A percentile compares a stretch with the other conserved stretches of the same genome.
Conservation (phyloP, 2,888 invertebrate genomes). For the Thymelicus sylvestris region DNA sequence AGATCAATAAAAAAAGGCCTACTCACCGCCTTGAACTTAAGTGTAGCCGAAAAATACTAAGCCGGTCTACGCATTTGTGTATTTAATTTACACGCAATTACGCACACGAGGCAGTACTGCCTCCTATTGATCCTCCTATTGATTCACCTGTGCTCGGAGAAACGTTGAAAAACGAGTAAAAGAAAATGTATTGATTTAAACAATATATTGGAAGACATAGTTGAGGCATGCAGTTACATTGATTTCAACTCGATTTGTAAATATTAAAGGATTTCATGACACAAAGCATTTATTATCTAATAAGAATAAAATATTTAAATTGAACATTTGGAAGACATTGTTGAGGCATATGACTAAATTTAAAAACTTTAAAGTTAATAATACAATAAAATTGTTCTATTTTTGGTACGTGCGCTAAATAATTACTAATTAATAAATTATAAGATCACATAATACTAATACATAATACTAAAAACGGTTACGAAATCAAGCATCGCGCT, state of each 20-base stretch:
- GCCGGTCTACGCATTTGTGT: too few relatives aligned
- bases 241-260: slow-evolving; percentile 22
- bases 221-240: slow-evolving; percentile 43
- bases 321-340: slow-evolving; percentile 25
- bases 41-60: too few relatives aligned
- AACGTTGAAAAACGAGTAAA: slow-evolving; percentile 7
- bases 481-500: slow-evolving; percentile 8
- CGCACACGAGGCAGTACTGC: too few relatives aligned
- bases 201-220: slow-evolving; percentile 47
- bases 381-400: not conserved
- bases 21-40: too few relatives aligned
- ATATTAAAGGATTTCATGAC: not conserved
- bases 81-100: too few relatives aligned
- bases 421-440: not conserved
- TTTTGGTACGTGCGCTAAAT: not conserved
- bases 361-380: slow-evolving; percentile 20
- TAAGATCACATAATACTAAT: slow-evolving; percentile 10
- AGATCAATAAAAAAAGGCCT: too few relatives aligned
- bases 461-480: slow-evolving; percentile 40
- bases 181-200: not conserved
- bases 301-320: slow-evolving; percentile 13
- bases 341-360: slow-evolving; percentile 6
- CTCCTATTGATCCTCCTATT: too few relatives aligned
- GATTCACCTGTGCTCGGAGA: not conserved
- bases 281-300: not conserved